Evolutionary conservation across 1,140 invertebrate genomes (phyloP).

Genomic region (Pachypeltis micranthus): DNA sequence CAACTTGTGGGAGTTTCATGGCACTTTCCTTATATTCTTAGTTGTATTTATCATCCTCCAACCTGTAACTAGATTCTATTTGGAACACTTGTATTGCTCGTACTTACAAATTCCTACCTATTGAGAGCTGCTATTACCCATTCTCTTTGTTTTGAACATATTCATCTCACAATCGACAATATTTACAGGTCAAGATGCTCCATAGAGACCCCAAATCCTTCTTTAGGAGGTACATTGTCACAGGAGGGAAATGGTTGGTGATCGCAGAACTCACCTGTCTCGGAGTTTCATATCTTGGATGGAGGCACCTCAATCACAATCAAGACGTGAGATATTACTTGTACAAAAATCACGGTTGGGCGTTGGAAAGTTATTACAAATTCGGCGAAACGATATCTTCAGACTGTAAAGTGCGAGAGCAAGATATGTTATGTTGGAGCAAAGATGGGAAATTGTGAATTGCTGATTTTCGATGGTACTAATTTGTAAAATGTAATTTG

Average conservation of each 20-base stretch:
- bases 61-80: too few species aligned
- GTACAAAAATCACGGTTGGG: conserved; percentile 11
- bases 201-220: neutral
- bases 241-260: conserved; percentile 1
- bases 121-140: too few species aligned
- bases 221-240: neutral
- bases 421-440: conserved; percentile 2
- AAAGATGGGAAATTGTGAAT: conserved; percentile 10
- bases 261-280: neutral
- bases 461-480: too few species aligned
- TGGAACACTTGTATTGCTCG: too few species aligned
- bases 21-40: too few species aligned
- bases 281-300: neutral
- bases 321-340: conserved; percentile 11
- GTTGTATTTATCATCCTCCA: too few species aligned
- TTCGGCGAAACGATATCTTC: conserved; percentile 10
- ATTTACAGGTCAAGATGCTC: too few species aligned
- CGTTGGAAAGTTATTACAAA: conserved; percentile 2
- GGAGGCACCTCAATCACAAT: conserved; percentile 11
- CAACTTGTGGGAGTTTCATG: too few species aligned
- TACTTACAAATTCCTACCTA: too few species aligned
- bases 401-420: neutral
- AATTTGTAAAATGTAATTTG: too few species aligned
- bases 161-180: too few species aligned
- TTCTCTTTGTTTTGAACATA: too few species aligned